Evolutionary conservation across 2,797 vertebrate genomes (phyloP).

Genomic region (Hippopotamyrus pictus): DNA sequence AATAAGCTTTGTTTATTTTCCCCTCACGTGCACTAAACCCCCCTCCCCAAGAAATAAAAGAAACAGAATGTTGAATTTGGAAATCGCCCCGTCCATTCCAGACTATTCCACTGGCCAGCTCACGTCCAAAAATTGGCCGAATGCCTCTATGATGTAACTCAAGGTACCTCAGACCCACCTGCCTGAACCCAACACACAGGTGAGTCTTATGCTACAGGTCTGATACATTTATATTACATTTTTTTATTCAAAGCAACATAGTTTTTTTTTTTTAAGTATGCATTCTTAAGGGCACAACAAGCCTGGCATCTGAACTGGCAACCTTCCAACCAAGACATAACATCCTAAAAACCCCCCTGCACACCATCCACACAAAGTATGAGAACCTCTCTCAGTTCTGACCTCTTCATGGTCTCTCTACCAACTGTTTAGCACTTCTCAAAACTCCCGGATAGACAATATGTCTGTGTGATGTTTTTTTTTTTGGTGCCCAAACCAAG

Average conservation of each 20-base stretch:
- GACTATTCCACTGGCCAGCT: not conserved
- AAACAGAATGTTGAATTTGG: not conserved
- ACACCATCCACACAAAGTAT: not conserved
- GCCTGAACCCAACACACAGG: not conserved
- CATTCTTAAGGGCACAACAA: not conserved
- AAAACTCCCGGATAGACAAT: not conserved
- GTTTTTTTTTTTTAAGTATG: not conserved
- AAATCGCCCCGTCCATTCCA: not conserved
- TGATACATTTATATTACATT: not conserved
- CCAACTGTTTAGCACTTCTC: not conserved
- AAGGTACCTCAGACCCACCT: not conserved
- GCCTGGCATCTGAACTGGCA: not conserved
- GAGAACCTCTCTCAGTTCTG: not conserved
- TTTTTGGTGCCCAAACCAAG: not conserved
- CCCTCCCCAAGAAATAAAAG: not conserved
- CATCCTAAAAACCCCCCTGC: not conserved
- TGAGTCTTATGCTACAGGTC: too few species aligned
- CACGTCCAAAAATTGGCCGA: not conserved
- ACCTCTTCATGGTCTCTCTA: not conserved
- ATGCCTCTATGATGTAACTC: not conserved
- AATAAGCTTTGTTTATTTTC: not conserved
- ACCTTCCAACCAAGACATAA: not conserved
- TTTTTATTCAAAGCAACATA: not conserved
- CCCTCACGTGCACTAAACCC: not conserved
- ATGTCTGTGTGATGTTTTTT: not conserved